phyloP scores from a whole-genome alignment of 2,888 invertebrate species.

The Anoplius nigerrimus region DNA sequence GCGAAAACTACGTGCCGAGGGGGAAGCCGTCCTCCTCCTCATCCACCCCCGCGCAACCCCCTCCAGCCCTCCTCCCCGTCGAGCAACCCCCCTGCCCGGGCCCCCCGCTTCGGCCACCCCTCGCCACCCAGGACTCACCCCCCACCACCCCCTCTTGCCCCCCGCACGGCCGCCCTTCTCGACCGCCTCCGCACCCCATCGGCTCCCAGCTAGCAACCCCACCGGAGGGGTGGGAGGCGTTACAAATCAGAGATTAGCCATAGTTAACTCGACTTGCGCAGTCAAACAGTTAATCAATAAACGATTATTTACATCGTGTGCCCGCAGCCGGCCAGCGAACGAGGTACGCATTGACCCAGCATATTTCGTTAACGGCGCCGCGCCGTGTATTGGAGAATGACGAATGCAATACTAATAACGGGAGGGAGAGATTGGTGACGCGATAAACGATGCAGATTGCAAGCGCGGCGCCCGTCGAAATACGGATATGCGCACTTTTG shows the following conservation, averaged over 20 bases:
- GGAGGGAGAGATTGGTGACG: too few species aligned
- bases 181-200: slow-evolving; percentile 16
- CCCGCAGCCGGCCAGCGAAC: slow-evolving; percentile 38
- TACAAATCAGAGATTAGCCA: slow-evolving; percentile 75
- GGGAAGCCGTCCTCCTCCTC: slow-evolving; percentile 44
- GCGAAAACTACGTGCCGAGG: slow-evolving; percentile 68
- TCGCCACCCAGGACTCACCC: slow-evolving; percentile 7
- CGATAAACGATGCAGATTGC: too few species aligned
- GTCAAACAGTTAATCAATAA: slow-evolving; percentile 75
- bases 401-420: slow-evolving; percentile 40
- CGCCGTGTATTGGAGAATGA: slow-evolving; percentile 31
- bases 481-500: too few species aligned
- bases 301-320: slow-evolving; percentile 71
- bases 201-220: slow-evolving; percentile 30
- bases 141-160: slow-evolving; percentile 24
- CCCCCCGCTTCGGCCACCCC: slow-evolving; percentile 45
- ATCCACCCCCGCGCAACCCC: slow-evolving; percentile 26
- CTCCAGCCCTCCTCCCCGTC: slow-evolving; percentile 19
- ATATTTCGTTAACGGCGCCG: slow-evolving; percentile 33
- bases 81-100: slow-evolving; percentile 45
- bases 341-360: slow-evolving; percentile 33
- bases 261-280: slow-evolving; percentile 75
- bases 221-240: slow-evolving; percentile 66
- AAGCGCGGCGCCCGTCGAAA: too few species aligned
- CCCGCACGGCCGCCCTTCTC: slow-evolving; percentile 20